Conservation (phyloP, 1,140 invertebrate species). For the Meloidogyne hapla region DNA sequence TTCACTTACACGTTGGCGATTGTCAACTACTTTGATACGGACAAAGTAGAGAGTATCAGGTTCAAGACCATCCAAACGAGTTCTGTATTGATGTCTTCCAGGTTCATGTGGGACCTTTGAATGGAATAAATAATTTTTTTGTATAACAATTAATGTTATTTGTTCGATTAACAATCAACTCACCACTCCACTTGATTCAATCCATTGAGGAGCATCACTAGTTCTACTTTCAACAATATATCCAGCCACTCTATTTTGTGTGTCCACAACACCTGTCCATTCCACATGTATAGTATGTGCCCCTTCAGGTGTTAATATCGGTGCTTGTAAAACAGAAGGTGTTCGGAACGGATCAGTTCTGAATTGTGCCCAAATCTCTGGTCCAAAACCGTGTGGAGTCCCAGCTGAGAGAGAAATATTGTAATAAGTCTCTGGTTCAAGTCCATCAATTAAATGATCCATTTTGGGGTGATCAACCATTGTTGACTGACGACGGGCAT, state of each 20-base stretch:
- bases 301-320: slow-evolving; percentile 49
- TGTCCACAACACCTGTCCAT: slow-evolving; percentile 58
- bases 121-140: neutral
- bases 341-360: slow-evolving; percentile 61
- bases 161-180: neutral
- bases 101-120: slow-evolving; percentile 49
- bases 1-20: slow-evolving; percentile 50
- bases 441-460: slow-evolving; percentile 57
- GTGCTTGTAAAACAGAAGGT: slow-evolving; percentile 47
- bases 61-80: slow-evolving; percentile 53
- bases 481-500: slow-evolving; percentile 48
- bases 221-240: slow-evolving; percentile 61
- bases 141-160: neutral
- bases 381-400: slow-evolving; percentile 52
- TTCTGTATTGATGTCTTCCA: slow-evolving; percentile 51
- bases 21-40: slow-evolving; percentile 61
- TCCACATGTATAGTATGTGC: slow-evolving; percentile 57
- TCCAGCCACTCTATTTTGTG: slow-evolving; percentile 57
- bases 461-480: slow-evolving; percentile 62
- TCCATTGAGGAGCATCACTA: slow-evolving; percentile 54
- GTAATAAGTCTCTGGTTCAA: slow-evolving; percentile 59
- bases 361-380: slow-evolving; percentile 61
- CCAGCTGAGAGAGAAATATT: slow-evolving; percentile 62
- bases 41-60: slow-evolving; percentile 63
- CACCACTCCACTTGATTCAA: slow-evolving; percentile 51